Evolutionary conservation across 1,140 invertebrate genomes (phyloP).

Genomic region (Archivesica marissinica): DNA sequence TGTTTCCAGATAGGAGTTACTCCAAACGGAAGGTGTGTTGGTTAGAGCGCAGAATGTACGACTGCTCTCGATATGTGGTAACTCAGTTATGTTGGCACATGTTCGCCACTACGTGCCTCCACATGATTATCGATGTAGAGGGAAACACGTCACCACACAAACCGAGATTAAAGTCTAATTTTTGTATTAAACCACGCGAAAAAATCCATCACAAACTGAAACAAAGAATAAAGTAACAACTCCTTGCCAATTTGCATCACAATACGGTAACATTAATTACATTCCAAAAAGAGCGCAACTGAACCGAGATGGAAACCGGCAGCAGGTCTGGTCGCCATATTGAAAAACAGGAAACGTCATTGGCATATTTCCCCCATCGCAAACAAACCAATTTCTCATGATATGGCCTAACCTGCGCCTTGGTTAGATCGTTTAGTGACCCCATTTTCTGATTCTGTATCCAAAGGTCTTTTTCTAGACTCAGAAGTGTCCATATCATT

Average conservation of each 20-base stretch:
- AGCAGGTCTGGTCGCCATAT: constrained; percentile 79
- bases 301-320: constrained; percentile 66
- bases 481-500: constrained; percentile 84
- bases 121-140: constrained; percentile 73
- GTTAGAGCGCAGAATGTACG: constrained; percentile 65
- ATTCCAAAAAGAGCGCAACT: constrained; percentile 70
- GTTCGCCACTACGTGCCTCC: constrained; percentile 78
- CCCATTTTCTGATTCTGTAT: constrained; percentile 93
- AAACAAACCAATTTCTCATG: constrained; percentile 66
- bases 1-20: constrained; percentile 68
- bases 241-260: constrained; percentile 61
- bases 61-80: constrained; percentile 71
- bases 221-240: constrained; percentile 46
- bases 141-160: constrained; percentile 65
- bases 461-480: constrained; percentile 91
- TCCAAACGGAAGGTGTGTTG: constrained; percentile 68
- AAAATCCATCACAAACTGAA: constrained; percentile 42
- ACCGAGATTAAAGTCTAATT: constrained; percentile 51
- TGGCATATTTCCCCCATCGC: constrained; percentile 58
- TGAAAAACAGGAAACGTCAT: constrained; percentile 71
- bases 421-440: constrained; percentile 94
- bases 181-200: constrained; percentile 32
- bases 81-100: constrained; percentile 74
- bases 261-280: constrained; percentile 59
- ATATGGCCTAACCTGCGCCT: constrained; percentile 89